Evolutionary conservation across 2,113 vertebrate species (phyloP).

Genomic region (Redunca redunca): DNA sequence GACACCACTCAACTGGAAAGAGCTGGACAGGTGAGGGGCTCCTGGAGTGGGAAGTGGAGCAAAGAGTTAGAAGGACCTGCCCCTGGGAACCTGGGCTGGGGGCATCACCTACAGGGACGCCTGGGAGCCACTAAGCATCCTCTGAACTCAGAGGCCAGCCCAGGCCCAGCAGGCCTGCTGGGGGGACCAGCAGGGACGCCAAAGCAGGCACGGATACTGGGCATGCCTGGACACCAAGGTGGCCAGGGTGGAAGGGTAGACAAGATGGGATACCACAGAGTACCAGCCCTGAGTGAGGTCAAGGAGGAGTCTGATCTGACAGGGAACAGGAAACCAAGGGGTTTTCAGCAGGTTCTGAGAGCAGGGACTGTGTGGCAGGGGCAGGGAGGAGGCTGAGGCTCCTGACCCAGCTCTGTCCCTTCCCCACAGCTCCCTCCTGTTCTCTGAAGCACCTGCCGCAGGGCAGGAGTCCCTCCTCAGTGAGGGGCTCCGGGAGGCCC

Average conservation of each 20-base stretch:
- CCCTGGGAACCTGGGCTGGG: not conserved
- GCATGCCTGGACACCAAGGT: not conserved
- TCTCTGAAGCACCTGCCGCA: constrained; percentile 63
- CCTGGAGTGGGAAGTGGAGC: not conserved
- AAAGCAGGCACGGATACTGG: not conserved
- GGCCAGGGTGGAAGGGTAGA: not conserved
- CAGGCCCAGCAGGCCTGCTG: not conserved
- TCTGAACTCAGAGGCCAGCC: not conserved
- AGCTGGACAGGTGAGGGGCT: constrained; percentile 83
- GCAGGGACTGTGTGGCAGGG: not conserved
- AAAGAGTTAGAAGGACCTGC: not conserved
- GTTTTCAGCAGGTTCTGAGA: not conserved
- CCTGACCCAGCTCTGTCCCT: not conserved
- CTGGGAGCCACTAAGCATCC: not conserved
- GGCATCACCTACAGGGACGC: not conserved
- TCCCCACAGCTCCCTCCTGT: constrained; percentile 79
- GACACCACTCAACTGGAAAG: constrained; percentile 83
- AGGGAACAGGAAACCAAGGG: not conserved
- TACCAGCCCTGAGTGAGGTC: not conserved
- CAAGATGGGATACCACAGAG: not conserved
- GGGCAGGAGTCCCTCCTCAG: constrained; percentile 82
- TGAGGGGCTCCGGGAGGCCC: constrained; percentile 87
- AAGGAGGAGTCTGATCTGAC: not conserved
- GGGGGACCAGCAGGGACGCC: not conserved
- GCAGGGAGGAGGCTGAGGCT: not conserved